Evolutionary conservation across 1,140 invertebrate genomes (phyloP), one percentile per base, ranked within the genome.

Genomic region (Cyclina sinensis): DNA sequence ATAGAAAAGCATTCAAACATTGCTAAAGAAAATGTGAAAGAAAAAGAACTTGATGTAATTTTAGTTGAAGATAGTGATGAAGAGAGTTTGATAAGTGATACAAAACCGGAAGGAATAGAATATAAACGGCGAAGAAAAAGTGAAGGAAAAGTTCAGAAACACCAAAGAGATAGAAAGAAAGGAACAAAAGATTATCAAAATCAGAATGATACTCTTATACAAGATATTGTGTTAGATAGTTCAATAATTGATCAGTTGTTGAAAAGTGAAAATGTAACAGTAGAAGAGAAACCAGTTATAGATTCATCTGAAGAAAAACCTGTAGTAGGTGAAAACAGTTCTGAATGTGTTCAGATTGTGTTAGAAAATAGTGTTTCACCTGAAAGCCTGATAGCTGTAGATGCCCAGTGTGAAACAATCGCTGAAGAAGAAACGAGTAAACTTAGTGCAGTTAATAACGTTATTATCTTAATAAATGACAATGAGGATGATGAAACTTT

Each of bases 341-440:
- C 14, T 62, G n/a, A 43, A 59, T 81, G 79, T 81, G 54, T 59
- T n/a, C 51, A 81, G 32, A 43, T 81, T 59, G 79, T 81, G 1
- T 30, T 81, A 27, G 79, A 65, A 81, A 30, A 35, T 51, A 30
- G 16, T 5, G 12, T 1, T 27, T 5, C 12, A 2, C 43, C 14
- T n/a, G 32, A 78, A 18, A 51, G 48, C n/a, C 0, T 51, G 24
- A 2, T 78, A 78, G 39, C 43, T 32, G 74, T 51, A 14, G 32
- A 48, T 78, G 74, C 43, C 1, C 21, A 78, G 48, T 51, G n/a
- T 46, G 74, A 78, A 11, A 78, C n/a, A 24, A 78, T 21, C 3
- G 21, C 51, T n/a, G 30, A 65, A 27, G 30, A 37, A 12, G 54
- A 81, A 3, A 1, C 14, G 37, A 54, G 48, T 54, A 27, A 35